These are phyloP conservation scores for Ophthalmotilapia sp. DNA, from an alignment of 2,113 vertebrate genomes.

Conservation along the genomic window DNA sequence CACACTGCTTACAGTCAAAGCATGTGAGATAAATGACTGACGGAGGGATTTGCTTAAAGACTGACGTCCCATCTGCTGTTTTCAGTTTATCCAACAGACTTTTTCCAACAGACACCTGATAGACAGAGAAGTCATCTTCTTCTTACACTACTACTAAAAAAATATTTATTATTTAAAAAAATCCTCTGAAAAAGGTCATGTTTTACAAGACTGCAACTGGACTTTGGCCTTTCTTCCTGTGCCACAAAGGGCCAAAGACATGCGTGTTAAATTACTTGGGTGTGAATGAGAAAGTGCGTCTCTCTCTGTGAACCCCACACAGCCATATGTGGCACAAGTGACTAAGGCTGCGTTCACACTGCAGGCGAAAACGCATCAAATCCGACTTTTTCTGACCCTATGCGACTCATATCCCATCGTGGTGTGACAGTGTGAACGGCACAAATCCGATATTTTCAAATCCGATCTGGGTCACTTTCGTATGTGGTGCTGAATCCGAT, in stretches of 20 bases:
- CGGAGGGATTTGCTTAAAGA: neutral
- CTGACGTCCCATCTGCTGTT: neutral
- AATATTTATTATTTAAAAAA: neutral
- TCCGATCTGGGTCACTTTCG: neutral
- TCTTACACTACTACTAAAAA: neutral
- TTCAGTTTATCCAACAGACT: neutral
- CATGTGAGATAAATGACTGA: neutral
- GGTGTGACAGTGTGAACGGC: fast-evolving
- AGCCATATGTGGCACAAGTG: neutral
- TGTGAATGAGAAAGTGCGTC: neutral
- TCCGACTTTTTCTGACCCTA: fast-evolving
- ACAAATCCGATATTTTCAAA: neutral
- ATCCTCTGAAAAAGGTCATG: neutral
- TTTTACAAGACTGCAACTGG: neutral
- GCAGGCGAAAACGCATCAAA: fast-evolving
- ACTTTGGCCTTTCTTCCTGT: neutral
- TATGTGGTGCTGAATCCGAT: fast-evolving
- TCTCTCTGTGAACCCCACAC: neutral
- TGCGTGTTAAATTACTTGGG: neutral
- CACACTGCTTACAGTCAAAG: neutral
- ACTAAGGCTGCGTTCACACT: neutral
- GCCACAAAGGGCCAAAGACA: neutral
- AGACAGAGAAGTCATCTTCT: neutral
- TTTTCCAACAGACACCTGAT: neutral
- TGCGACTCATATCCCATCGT: neutral